Percentiles rank a stretch among this genome's conserved stretches.
Evolutionary conservation across 2,113 vertebrate species (phyloP).

Genomic region (Amazona vittata): DNA sequence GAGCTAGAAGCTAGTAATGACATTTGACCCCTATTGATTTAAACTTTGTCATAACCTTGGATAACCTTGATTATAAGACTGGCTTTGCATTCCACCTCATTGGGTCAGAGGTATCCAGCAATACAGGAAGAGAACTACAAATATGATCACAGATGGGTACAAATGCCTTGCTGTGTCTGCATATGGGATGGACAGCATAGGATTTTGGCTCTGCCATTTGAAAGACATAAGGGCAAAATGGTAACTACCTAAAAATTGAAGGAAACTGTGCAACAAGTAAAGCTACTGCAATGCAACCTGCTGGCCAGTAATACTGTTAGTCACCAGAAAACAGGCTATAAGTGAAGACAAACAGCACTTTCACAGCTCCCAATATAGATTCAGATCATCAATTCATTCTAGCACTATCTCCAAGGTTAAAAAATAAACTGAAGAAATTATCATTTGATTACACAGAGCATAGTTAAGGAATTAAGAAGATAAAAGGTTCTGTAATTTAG

Average conservation of each 20-base stretch:
- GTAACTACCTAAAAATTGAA: neutral
- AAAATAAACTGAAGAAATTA: neutral
- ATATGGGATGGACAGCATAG: neutral
- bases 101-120: neutral
- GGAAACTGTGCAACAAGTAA: neutral
- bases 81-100: neutral
- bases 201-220: neutral
- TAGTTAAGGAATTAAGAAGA: neutral
- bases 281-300: neutral
- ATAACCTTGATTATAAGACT: neutral
- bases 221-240: neutral
- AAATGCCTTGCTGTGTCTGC: neutral
- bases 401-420: neutral
- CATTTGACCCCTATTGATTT: neutral
- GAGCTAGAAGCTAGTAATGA: neutral
- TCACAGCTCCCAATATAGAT: neutral
- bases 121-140: neutral
- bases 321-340: neutral
- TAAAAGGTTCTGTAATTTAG: neutral
- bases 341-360: neutral
- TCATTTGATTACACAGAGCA: neutral
- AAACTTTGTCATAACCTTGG: neutral
- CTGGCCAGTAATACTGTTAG: neutral
- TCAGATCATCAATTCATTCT: neutral
- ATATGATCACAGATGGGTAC: neutral